These are phyloP conservation scores for Tromatobia lineatoria DNA, from an alignment of 2,888 invertebrate species.

Conservation along the genomic window DNA sequence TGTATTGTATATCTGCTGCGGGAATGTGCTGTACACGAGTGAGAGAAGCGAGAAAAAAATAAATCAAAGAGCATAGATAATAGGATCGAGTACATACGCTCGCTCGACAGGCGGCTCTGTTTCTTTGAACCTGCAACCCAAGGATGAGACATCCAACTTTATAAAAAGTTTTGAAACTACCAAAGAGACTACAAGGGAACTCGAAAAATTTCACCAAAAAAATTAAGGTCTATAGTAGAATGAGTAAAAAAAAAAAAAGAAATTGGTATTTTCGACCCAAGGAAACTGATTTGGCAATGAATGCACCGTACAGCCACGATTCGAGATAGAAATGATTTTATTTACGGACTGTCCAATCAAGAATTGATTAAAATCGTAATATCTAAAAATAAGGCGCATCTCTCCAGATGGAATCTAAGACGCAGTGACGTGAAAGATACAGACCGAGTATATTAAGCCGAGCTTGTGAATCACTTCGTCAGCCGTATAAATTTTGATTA, in stretches of 20 bases:
- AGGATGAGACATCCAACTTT: slow-evolving; percentile 80
- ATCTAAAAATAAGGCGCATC: neutral
- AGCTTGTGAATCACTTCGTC: neutral
- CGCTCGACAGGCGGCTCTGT: slow-evolving; percentile 93
- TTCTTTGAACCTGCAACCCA: slow-evolving; percentile 94
- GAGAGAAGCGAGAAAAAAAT: slow-evolving; percentile 67
- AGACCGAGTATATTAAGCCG: neutral
- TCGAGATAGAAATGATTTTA: neutral
- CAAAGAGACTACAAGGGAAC: slow-evolving; percentile 1
- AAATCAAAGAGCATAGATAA: slow-evolving; percentile 79
- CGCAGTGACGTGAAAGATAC: neutral
- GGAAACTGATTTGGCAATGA: neutral
- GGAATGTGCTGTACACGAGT: slow-evolving; percentile 57
- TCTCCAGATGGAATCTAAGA: neutral
- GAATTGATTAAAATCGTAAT: slow-evolving; percentile 1
- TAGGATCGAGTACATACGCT: slow-evolving; percentile 91
- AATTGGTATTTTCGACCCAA: neutral
- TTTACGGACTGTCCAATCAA: neutral
- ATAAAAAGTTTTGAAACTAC: slow-evolving; percentile 34
- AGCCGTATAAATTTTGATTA: neutral
- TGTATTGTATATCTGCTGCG: slow-evolving; percentile 35
- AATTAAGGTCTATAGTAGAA: neutral
- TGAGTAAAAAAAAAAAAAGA: neutral
- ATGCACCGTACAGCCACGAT: neutral
- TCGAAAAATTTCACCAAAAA: slow-evolving; percentile 24